Evolutionary conservation across 2,888 invertebrate species (phyloP), one percentile per base, ranked within the genome.

Genomic region (Aproaerema taeniolella): DNA sequence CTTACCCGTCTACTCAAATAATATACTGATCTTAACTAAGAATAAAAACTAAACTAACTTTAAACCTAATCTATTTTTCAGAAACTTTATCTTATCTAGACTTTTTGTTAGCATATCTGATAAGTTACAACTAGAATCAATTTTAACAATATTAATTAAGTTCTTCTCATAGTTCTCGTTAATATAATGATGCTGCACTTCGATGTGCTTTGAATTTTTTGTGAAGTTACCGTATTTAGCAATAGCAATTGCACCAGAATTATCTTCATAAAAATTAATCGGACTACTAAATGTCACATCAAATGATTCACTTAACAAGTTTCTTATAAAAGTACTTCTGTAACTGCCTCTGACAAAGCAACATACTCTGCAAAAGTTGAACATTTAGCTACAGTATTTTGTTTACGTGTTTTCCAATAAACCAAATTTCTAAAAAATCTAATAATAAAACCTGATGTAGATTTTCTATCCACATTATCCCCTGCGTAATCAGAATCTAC

Each of bases 401-500:
- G 63, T 55, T 67, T 67, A 14, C 11, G 32, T 29, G 61, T 46
- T 57, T 65, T 67, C 62, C 63, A 68, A 48, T 41, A 55, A 31
- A 65, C 47, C 14, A 49, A 31, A 39, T 65, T 67, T 28, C 55
- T 57, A 55, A 46, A 67, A 2, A 68, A 41, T 61, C 58, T 55
- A 16, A 69, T 64, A 1, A 64, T 32, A 53, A 43, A 67, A 3
- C 65, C 68, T n/a, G 61, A 49, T 2, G 56, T 56, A 25, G 52
- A 53, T 13, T 54, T 53, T 36, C 53, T 40, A 39, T 53, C 52
- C 46, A 33, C 42, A 52, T 42, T 48, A 43, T 62, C 62, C 7
- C 59, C 42, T 48, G 65, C 67, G 50, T 56, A 66, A 38, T 67
- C 67, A 11, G 69, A 52, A 46, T 67, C 67, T 5, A 61, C 64